Conservation (phyloP, 2,113 vertebrate species). For the Eleginops maclovinus region DNA sequence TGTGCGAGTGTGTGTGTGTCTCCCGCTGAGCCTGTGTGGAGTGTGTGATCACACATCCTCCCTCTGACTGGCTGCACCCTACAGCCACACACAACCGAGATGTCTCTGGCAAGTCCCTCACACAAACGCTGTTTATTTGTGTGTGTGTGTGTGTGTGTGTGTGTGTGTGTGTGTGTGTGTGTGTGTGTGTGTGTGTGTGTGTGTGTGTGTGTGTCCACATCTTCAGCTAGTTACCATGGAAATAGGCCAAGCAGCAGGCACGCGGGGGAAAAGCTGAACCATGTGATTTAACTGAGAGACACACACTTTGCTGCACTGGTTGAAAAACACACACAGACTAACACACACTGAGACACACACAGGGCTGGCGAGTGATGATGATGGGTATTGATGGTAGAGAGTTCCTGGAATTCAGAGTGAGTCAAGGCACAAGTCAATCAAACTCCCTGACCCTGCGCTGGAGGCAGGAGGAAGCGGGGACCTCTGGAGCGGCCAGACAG, state of each 20-base stretch:
- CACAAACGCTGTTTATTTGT: constrained; percentile 48
- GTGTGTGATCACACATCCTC: constrained; percentile 78
- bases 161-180: constrained; percentile 29
- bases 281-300: constrained; percentile 77
- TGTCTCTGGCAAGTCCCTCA: constrained; percentile 51
- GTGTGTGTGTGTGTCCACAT: constrained; percentile 53
- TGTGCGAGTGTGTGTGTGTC: constrained; percentile 18
- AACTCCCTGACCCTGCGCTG: constrained; percentile 66
- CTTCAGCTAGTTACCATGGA: constrained; percentile 81
- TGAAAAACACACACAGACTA: constrained; percentile 33
- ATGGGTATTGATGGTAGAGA: constrained; percentile 80
- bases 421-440: constrained; percentile 79
- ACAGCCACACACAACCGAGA: constrained; percentile 63
- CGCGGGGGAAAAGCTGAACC: constrained; percentile 78
- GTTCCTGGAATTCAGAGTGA: constrained; percentile 79
- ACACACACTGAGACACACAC: constrained; percentile 27
- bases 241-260: constrained; percentile 82
- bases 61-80: constrained; percentile 66
- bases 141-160: constrained; percentile 29
- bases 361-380: constrained; percentile 66
- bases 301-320: constrained; percentile 69
- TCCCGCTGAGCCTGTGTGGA: constrained; percentile 63
- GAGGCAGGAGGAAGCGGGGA: constrained; percentile 51
- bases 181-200: constrained; percentile 23
- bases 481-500: constrained; percentile 39